These are phyloP conservation scores for Diadegma fenestrale DNA, from an alignment of 2,888 invertebrate species.

Conservation along the genomic window DNA sequence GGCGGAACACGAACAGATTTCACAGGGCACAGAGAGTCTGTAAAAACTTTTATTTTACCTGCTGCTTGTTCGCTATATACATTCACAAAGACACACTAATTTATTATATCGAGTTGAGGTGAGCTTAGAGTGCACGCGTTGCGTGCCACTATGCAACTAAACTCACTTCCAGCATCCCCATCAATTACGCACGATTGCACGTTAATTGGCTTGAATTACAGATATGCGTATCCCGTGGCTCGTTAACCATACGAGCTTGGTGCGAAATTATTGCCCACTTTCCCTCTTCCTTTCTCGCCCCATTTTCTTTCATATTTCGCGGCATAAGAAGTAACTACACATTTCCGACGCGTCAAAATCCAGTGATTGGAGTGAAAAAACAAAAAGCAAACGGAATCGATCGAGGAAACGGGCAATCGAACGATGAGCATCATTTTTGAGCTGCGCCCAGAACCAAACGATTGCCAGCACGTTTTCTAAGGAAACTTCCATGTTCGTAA, in stretches of 20 bases:
- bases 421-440: not conserved
- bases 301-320: constrained; percentile 13
- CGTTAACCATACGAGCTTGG: constrained; percentile 67
- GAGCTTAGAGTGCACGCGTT: constrained; percentile 54
- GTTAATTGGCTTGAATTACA: constrained; percentile 78
- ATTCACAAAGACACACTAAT: constrained; percentile 12
- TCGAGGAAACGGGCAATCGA: no score
- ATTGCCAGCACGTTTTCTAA: not conserved
- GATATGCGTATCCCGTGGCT: constrained; percentile 74
- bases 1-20: constrained; percentile 16
- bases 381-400: no score
- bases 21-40: not conserved
- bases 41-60: not conserved
- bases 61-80: not conserved
- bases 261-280: constrained; percentile 65
- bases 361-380: no score
- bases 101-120: constrained; percentile 36
- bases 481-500: not conserved
- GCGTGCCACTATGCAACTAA: constrained; percentile 71
- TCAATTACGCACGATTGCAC: constrained; percentile 74
- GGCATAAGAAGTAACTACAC: no score
- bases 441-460: not conserved
- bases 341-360: no score
- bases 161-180: constrained; percentile 67
- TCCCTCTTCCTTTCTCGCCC: not conserved